Conservation (phyloP, 1,140 invertebrate species). For the Drosophila burlai region DNA sequence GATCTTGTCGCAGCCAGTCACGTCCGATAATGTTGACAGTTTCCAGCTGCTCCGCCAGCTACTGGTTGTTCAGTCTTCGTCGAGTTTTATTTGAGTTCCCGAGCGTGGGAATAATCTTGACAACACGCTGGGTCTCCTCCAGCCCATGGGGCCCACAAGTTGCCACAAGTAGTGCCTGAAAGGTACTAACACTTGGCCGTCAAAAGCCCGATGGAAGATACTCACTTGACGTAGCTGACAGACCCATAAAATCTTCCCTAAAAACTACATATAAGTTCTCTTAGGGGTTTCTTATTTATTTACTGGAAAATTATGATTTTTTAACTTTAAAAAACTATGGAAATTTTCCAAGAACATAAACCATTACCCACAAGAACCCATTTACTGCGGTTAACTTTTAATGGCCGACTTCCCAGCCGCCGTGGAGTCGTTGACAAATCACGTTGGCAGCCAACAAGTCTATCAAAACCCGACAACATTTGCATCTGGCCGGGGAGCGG, state of each 20-base stretch:
- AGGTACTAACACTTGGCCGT: constrained; percentile 27
- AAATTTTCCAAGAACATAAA: neutral
- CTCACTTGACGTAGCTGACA: neutral
- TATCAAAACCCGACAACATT: constrained; percentile 75
- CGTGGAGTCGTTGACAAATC: constrained; percentile 62
- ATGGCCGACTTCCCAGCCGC: neutral
- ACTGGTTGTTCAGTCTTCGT: constrained; percentile 49
- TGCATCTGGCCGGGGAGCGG: constrained; percentile 44
- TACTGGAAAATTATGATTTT: neutral
- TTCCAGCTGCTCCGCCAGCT: constrained; percentile 65
- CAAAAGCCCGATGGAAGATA: neutral
- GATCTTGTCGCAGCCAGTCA: constrained; percentile 74
- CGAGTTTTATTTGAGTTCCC: constrained; percentile 5
- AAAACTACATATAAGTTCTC: neutral
- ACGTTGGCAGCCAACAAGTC: constrained; percentile 76
- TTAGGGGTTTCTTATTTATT: neutral
- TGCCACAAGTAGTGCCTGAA: constrained; percentile 12
- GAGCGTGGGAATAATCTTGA: constrained; percentile 43
- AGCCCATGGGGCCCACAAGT: neutral
- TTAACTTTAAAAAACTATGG: neutral
- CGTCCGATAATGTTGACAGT: constrained; percentile 78
- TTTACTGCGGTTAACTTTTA: constrained; percentile 5
- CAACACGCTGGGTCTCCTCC: constrained; percentile 20
- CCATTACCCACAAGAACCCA: neutral
- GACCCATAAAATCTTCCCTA: neutral